phyloP scores from a whole-genome alignment of 2,797 vertebrate species.

The Hafferia zeledoni region DNA sequence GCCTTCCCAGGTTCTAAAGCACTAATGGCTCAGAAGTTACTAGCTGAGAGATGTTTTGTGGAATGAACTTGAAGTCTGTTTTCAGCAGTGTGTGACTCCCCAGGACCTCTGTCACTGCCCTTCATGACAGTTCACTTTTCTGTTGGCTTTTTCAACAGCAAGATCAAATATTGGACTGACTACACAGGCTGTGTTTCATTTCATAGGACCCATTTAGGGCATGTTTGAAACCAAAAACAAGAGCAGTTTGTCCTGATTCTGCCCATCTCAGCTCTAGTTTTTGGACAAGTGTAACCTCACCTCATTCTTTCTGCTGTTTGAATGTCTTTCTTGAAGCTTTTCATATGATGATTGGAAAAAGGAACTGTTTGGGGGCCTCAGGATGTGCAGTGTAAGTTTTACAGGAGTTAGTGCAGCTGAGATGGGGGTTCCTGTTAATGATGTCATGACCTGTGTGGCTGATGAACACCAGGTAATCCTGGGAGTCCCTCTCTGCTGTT shows the following conservation, averaged over 20 bases:
- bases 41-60: background rate
- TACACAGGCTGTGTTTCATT: background rate
- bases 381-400: background rate
- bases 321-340: background rate
- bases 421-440: background rate
- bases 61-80: background rate
- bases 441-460: background rate
- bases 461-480: background rate
- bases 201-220: background rate
- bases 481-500: background rate
- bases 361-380: background rate
- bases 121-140: background rate
- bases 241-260: background rate
- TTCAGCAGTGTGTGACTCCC: background rate
- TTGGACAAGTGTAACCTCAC: background rate
- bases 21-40: background rate
- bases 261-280: background rate
- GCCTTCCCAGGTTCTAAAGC: background rate
- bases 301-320: background rate
- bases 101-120: background rate
- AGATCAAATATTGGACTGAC: background rate
- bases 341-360: background rate
- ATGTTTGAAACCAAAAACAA: background rate
- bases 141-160: background rate
- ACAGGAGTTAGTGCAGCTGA: background rate